Percentiles rank a stretch among this genome's conserved stretches.
Conservation (phyloP, 1,140 invertebrate genomes). For the Leucophenga varia region DNA sequence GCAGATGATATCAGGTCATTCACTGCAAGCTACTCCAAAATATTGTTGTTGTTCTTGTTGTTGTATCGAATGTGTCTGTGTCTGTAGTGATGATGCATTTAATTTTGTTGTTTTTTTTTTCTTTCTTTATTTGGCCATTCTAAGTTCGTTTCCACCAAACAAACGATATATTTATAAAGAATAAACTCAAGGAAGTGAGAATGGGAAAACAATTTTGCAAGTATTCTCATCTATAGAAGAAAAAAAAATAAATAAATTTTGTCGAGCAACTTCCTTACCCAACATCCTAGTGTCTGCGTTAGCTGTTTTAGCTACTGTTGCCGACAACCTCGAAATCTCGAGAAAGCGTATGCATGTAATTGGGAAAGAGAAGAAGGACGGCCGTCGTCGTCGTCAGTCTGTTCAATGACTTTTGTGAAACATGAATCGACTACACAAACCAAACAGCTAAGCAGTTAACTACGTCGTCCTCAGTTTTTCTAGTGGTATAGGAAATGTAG, state of each 20-base stretch:
- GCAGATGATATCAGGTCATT: constrained; percentile 56
- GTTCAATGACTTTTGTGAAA: constrained; percentile 51
- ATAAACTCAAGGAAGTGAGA: too few species aligned
- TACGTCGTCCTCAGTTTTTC: too few species aligned
- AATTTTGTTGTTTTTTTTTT: constrained; percentile 17
- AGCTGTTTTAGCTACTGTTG: constrained; percentile 7
- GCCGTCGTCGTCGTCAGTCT: constrained; percentile 29
- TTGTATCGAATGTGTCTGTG: constrained; percentile 6
- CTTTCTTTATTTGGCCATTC: background rate
- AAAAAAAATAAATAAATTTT: too few species aligned
- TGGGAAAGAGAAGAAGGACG: constrained; percentile 1
- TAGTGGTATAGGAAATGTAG: too few species aligned
- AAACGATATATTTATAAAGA: too few species aligned
- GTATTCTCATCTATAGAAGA: too few species aligned
- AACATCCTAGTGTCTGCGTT: constrained; percentile 36
- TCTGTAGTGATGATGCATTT: constrained; percentile 31
- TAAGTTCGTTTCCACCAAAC: background rate
- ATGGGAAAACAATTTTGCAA: too few species aligned
- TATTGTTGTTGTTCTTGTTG: constrained; percentile 23
- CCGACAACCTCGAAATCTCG: background rate
- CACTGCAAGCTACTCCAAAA: constrained; percentile 50
- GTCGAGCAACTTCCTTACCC: constrained; percentile 23
- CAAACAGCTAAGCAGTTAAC: constrained; percentile 6
- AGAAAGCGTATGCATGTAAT: background rate
- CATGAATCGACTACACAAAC: constrained; percentile 50